These are phyloP conservation scores for Entosphenus tridentatus DNA, from an alignment of 2,113 vertebrate species.

Conservation along the genomic window DNA sequence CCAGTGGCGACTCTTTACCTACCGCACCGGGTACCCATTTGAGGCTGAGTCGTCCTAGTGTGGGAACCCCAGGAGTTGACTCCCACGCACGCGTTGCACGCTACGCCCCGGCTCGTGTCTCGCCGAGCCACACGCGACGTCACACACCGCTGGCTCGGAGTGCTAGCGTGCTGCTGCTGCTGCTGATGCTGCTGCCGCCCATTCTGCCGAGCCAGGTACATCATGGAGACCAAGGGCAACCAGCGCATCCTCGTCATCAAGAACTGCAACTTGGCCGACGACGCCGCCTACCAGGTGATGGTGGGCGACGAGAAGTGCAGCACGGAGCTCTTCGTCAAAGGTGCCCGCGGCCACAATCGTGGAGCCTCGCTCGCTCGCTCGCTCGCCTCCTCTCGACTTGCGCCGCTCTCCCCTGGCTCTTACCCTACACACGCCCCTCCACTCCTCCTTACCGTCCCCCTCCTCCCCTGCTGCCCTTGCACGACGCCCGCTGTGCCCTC, in stretches of 20 bases:
- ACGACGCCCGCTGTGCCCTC: too few species aligned
- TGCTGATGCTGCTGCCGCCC: constrained; percentile 4
- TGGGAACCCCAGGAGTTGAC: too few species aligned
- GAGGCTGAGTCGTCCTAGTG: too few species aligned
- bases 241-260: constrained; percentile 55
- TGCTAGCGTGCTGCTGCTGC: neutral
- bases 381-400: neutral
- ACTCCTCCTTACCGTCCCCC: too few species aligned
- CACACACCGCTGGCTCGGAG: too few species aligned
- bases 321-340: constrained; percentile 58
- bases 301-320: constrained; percentile 45
- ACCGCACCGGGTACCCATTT: too few species aligned
- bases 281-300: constrained; percentile 48
- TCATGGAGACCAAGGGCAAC: constrained; percentile 56
- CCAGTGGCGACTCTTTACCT: too few species aligned
- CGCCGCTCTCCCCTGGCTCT: neutral
- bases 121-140: too few species aligned
- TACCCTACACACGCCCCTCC: too few species aligned
- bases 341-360: constrained; percentile 17
- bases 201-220: constrained; percentile 24
- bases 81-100: too few species aligned
- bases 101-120: too few species aligned
- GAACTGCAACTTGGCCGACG: constrained; percentile 53
- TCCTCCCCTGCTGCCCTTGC: too few species aligned
- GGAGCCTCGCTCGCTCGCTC: neutral